phyloP scores from a whole-genome alignment of 1,140 invertebrate species.

The Oryzaephilus surinamensis region DNA sequence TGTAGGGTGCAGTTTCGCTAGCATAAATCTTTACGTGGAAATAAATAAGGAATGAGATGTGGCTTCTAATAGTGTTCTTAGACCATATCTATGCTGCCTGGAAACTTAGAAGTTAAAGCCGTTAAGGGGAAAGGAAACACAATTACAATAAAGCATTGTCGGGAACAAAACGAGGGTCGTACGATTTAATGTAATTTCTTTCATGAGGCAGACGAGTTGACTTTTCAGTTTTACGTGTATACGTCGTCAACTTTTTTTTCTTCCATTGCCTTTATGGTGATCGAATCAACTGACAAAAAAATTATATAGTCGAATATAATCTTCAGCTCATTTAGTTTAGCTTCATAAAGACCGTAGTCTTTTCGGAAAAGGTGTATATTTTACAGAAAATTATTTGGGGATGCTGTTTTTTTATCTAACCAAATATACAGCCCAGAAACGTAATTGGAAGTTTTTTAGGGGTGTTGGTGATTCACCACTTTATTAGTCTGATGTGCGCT shows the following conservation, averaged over 20 bases:
- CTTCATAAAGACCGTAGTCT: no score
- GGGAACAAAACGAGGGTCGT: constrained; percentile 15
- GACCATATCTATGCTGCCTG: constrained; percentile 26
- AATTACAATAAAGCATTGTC: constrained; percentile 34
- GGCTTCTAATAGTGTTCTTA: constrained; percentile 31
- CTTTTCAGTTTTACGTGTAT: constrained; percentile 3
- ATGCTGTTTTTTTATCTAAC: no score
- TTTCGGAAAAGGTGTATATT: neutral
- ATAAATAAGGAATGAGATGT: constrained; percentile 31
- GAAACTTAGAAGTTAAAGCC: constrained; percentile 26
- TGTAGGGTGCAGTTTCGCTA: no score
- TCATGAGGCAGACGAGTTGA: constrained; percentile 12
- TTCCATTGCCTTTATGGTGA: neutral
- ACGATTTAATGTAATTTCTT: constrained; percentile 28
- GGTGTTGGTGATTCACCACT: no score
- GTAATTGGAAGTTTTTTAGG: no score
- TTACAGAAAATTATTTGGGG: neutral
- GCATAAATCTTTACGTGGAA: constrained; percentile 17
- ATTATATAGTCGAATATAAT: neutral
- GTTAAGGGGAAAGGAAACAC: constrained; percentile 27
- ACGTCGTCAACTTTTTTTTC: neutral
- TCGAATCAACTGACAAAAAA: neutral
- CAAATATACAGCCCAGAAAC: no score
- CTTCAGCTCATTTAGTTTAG: no score
- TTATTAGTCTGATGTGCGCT: no score